Percentiles rank a stretch among this genome's conserved stretches.
Evolutionary conservation across 2,113 vertebrate species (phyloP).

Genomic region (Vombatus ursinus): DNA sequence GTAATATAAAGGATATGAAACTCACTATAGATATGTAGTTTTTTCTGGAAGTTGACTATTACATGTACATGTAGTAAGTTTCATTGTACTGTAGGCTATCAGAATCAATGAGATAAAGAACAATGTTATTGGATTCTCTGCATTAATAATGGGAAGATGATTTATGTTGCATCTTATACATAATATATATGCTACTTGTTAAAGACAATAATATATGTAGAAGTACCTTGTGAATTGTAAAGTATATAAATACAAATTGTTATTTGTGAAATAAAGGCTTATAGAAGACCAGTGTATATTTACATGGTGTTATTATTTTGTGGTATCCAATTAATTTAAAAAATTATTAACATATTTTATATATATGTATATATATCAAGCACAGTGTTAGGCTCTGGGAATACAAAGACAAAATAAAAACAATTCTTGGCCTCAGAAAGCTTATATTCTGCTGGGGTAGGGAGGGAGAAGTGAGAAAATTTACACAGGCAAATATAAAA

Average conservation of each 20-base stretch:
- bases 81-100: background rate
- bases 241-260: background rate
- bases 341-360: background rate
- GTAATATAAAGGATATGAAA: constrained; percentile 16
- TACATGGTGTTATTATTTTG: background rate
- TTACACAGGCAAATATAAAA: background rate
- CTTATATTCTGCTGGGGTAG: background rate
- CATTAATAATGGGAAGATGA: background rate
- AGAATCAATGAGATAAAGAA: background rate
- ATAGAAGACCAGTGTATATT: background rate
- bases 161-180: background rate
- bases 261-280: background rate
- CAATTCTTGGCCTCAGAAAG: background rate
- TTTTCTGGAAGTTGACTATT: background rate
- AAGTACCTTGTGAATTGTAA: background rate
- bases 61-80: constrained; percentile 11
- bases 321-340: background rate
- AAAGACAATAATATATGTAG: background rate
- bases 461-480: background rate
- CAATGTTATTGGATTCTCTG: background rate
- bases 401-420: background rate
- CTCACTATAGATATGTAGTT: background rate
- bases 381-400: background rate
- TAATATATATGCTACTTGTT: background rate
- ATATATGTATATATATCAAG: background rate